Percentiles rank a stretch among this genome's conserved stretches.
These are phyloP conservation scores for Listrodromus nycthemerus DNA, from an alignment of 2,888 invertebrate species.

Conservation along the genomic window DNA sequence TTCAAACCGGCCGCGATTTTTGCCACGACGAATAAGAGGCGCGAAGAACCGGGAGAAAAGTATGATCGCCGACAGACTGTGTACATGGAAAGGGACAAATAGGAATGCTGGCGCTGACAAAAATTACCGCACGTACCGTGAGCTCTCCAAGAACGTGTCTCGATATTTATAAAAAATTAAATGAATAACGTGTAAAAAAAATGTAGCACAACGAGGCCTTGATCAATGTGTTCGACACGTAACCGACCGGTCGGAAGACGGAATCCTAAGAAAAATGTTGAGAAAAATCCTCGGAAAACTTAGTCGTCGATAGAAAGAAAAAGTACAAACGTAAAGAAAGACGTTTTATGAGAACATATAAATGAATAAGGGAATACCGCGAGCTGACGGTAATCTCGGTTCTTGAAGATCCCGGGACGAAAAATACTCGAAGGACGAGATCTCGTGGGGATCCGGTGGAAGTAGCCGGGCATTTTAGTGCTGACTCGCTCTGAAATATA, in stretches of 20 bases:
- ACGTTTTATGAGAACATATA: neutral
- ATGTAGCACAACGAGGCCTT: too few relatives aligned
- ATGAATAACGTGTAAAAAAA: too few relatives aligned
- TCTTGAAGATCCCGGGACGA: constrained; percentile 35
- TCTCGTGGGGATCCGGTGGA: constrained; percentile 43
- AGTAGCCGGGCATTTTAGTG: constrained; percentile 59
- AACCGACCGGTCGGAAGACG: too few relatives aligned
- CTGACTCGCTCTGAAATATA: constrained; percentile 21
- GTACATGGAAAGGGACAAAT: neutral
- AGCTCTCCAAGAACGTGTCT: neutral
- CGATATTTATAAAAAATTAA: neutral
- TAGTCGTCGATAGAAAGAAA: neutral
- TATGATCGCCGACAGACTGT: constrained; percentile 13
- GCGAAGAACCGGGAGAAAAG: constrained; percentile 64
- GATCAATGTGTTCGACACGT: too few relatives aligned
- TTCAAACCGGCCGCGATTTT: constrained; percentile 76
- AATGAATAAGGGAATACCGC: neutral
- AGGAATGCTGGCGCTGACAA: neutral
- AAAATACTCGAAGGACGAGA: constrained; percentile 58
- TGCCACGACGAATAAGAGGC: constrained; percentile 48
- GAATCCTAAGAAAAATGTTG: too few relatives aligned
- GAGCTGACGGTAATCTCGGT: constrained; percentile 5
- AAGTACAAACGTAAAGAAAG: neutral
- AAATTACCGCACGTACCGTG: neutral
- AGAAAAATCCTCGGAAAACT: too few relatives aligned